Evolutionary conservation across 1,140 invertebrate species (phyloP), one percentile per base, ranked within the genome.

Genomic region (Drosophila ogumai): DNA sequence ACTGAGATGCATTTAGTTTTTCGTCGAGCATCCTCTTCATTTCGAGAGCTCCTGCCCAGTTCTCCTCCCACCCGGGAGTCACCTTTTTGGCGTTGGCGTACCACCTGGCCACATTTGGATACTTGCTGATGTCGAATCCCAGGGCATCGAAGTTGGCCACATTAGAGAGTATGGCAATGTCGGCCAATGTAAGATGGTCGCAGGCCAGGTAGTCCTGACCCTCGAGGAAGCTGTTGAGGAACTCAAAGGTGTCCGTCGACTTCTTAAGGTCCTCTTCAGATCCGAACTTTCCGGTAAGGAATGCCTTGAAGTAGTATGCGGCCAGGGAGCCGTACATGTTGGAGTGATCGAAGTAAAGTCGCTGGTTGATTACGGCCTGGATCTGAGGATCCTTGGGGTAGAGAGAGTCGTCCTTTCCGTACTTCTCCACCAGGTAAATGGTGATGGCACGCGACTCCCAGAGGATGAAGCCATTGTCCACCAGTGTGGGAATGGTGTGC

Each of bases 251-350:
- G 1, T 47, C 57, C 6, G 82, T 56, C 5, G 60, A 10, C 28
- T 80, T 79, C 38, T 80, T 75, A 7, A 67, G 44, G 1, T 65
- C 64, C 32, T 76, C 81, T 3, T 78, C 72, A 22, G 61, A 38
- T 6, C 36, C 41, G 7, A 12, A 4, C 36, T 54, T 15, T 31
- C 58, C 66, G 56, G 55, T 58, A 50, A 32, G 46, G 43, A 91
- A 56, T 58, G 94, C 93, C 28, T 95, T 95, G 81, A 96, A 96
- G 95, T 97, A 95, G 32, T 80, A 85, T 9, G 58, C 57, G 8
- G 38, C 64, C 17, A 94, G 92, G 12, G 95, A 93, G 73, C 92
- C 66, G 28, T 80, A 73, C 17, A 84, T 60, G 8, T 63, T 54
- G 13, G 94, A 94, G 38, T 93, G 87, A 68, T 96, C 94, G 79